phyloP scores from a whole-genome alignment of 2,113 vertebrate species.

The Chloebia gouldiae region DNA sequence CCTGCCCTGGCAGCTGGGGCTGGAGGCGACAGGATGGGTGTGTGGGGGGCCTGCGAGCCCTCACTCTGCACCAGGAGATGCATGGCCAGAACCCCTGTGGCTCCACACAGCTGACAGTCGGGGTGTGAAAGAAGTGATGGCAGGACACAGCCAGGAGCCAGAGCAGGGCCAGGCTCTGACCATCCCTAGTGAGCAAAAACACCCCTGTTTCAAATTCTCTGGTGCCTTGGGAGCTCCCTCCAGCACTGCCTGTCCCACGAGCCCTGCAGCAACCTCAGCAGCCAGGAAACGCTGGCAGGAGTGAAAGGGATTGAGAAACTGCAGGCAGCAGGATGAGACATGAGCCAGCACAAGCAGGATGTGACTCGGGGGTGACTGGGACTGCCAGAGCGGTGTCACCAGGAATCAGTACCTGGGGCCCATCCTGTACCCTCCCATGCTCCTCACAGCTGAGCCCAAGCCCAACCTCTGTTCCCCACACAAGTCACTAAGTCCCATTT shows the following conservation, averaged over 20 bases:
- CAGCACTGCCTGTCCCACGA: not conserved
- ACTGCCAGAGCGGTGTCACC: not conserved
- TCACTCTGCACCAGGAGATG: not conserved
- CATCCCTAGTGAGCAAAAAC: not conserved
- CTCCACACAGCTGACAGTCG: fast-evolving
- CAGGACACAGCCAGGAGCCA: not conserved
- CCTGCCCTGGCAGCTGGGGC: not conserved
- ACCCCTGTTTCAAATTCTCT: not conserved
- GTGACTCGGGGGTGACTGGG: constrained; percentile 43
- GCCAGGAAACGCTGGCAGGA: constrained; percentile 20
- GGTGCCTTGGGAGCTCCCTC: not conserved
- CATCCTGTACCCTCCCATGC: not conserved
- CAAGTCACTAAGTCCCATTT: not conserved
- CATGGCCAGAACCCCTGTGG: not conserved
- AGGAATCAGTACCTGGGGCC: not conserved
- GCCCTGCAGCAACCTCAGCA: not conserved
- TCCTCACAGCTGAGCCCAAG: not conserved
- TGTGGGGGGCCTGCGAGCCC: fast-evolving
- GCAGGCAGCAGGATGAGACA: constrained; percentile 43
- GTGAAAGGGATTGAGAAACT: constrained; percentile 35
- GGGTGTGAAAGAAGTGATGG: not conserved
- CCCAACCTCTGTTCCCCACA: not conserved
- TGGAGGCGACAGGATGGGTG: not conserved
- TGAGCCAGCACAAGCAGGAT: constrained; percentile 34
- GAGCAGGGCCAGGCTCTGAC: not conserved